Percentiles rank a stretch among this genome's conserved stretches.
Conservation (phyloP, 2,888 invertebrate genomes). For the Rotaria socialis region DNA sequence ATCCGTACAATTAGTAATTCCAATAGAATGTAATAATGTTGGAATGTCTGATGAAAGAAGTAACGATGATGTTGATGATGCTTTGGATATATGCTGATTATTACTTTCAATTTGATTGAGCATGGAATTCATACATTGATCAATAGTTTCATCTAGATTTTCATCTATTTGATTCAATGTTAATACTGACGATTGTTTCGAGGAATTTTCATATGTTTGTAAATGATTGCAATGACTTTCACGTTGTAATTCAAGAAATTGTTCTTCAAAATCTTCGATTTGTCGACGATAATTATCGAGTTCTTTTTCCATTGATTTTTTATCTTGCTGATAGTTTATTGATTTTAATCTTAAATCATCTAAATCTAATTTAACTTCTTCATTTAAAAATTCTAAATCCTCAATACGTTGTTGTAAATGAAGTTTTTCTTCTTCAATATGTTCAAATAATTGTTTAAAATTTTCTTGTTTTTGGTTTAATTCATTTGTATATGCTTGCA, state of each 20-base stretch:
- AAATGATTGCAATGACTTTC: not conserved
- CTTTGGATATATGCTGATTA: no score
- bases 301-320: not conserved
- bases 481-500: not conserved
- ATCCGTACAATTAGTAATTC: not conserved
- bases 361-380: conserved; percentile 24
- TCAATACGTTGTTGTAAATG: conserved; percentile 30
- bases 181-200: not conserved
- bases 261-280: conserved; percentile 37
- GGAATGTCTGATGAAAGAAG: conserved; percentile 13
- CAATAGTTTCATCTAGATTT: not conserved
- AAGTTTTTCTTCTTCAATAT: not conserved
- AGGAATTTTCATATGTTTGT: not conserved
- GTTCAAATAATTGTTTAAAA: not conserved
- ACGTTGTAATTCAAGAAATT: conserved; percentile 27
- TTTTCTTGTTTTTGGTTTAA: not conserved
- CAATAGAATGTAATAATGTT: conserved; percentile 1
- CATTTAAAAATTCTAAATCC: conserved; percentile 34
- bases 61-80: conserved; percentile 19
- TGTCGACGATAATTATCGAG: conserved; percentile 5
- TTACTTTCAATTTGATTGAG: not conserved
- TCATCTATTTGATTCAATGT: not conserved
- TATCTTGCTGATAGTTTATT: not conserved
- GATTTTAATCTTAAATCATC: conserved; percentile 33
- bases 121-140: conserved; percentile 8